A percentile compares a stretch with the other conserved stretches of the same genome.
phyloP scores from a whole-genome alignment of 2,797 vertebrate species.

The Silurus aristotelis region DNA sequence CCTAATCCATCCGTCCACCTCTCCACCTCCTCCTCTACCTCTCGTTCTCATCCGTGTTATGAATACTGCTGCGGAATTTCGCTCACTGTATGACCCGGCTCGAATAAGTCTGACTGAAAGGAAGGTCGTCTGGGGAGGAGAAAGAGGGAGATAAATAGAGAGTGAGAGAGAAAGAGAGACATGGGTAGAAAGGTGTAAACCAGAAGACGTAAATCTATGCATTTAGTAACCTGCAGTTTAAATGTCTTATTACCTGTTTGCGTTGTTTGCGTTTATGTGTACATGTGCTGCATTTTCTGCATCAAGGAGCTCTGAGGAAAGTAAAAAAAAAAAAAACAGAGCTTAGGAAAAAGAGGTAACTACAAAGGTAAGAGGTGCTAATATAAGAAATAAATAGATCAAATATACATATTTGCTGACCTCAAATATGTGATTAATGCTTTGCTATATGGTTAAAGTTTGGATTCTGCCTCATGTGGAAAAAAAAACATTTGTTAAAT shows the following conservation, averaged over 20 bases:
- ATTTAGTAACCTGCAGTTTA: constrained; percentile 1
- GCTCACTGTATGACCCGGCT: constrained; percentile 32
- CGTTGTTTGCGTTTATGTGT: background rate
- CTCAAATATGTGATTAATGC: background rate
- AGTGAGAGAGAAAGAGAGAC: background rate
- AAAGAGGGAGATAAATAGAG: background rate
- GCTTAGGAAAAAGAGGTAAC: background rate
- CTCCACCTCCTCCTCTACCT: constrained; percentile 29
- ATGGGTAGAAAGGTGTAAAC: background rate
- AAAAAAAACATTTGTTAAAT: background rate
- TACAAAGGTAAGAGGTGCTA: background rate
- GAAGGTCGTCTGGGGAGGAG: background rate
- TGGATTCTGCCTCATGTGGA: background rate
- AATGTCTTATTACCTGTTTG: too few species aligned
- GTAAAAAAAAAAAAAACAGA: background rate
- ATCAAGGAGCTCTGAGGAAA: background rate
- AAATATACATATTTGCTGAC: background rate
- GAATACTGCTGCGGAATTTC: constrained; percentile 42
- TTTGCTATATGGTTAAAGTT: background rate
- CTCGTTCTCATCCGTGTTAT: constrained; percentile 28
- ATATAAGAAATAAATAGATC: background rate
- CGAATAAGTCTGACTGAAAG: constrained; percentile 25
- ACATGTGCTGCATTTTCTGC: background rate
- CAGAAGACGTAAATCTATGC: background rate
- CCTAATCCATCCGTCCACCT: constrained; percentile 41